A percentile compares a stretch with the other conserved stretches of the same genome.
These are phyloP conservation scores for Pipistrellus nathusii DNA, from an alignment of 2,797 vertebrate species.

Conservation along the genomic window DNA sequence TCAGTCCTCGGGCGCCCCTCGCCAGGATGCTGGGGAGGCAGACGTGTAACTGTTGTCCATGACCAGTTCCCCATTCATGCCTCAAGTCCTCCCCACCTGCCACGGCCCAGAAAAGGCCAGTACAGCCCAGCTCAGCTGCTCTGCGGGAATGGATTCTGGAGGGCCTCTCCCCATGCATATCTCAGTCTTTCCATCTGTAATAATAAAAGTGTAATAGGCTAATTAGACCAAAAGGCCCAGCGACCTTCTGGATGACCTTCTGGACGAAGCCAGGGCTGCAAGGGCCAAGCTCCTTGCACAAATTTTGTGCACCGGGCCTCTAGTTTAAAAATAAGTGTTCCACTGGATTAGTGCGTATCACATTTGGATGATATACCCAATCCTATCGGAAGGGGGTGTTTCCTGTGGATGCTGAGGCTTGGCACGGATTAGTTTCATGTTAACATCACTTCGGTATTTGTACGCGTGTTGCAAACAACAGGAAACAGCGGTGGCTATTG, in stretches of 20 bases:
- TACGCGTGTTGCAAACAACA: not conserved
- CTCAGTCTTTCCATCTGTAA: not conserved
- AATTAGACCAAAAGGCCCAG: too few species aligned
- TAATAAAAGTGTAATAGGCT: too few species aligned
- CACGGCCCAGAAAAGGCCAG: not conserved
- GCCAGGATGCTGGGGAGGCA: not conserved
- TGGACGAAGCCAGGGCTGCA: too few species aligned
- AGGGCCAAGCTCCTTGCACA: too few species aligned
- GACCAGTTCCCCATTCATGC: accelerated
- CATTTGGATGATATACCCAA: not conserved
- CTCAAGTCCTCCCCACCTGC: not conserved
- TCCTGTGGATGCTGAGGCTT: not conserved
- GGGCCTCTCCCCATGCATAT: accelerated
- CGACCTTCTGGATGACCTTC: too few species aligned
- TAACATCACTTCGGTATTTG: not conserved
- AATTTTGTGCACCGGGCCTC: too few species aligned
- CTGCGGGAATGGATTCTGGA: not conserved
- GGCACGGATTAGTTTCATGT: not conserved
- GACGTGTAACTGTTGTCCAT: not conserved
- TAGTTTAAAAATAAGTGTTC: not conserved
- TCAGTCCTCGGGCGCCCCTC: not conserved
- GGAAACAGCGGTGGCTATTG: not conserved
- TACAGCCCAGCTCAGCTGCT: accelerated
- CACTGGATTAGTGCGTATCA: not conserved
- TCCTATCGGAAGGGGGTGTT: not conserved